Percentiles rank a stretch among this genome's conserved stretches.
Evolutionary conservation across 2,113 vertebrate species (phyloP).

Genomic region (Triplophysa siluroides): DNA sequence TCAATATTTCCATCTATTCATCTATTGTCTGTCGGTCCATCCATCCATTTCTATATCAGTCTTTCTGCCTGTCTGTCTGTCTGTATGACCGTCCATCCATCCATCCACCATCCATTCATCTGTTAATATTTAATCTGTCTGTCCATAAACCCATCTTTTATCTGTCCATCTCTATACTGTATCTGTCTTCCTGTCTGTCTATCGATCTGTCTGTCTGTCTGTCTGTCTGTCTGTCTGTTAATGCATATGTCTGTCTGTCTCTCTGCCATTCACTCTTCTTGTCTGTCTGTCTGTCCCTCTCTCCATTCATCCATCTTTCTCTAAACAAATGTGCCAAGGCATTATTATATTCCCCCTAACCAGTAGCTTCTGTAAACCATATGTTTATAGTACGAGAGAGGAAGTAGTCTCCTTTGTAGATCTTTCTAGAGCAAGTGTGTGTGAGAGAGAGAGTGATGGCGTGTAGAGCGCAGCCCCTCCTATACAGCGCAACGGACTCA

Average conservation of each 20-base stretch:
- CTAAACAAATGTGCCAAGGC: not conserved
- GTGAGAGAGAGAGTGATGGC: not conserved
- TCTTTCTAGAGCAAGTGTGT: not conserved
- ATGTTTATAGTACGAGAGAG: not conserved
- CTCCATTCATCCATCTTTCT: not conserved
- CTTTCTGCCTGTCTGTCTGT: too few species aligned
- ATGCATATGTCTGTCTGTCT: not conserved
- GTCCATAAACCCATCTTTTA: not conserved
- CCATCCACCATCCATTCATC: too few species aligned
- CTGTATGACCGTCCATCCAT: not conserved
- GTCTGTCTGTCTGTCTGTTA: not conserved
- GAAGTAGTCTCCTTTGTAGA: not conserved
- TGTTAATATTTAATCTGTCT: not conserved
- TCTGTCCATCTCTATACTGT: not conserved
- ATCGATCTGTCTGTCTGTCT: not conserved
- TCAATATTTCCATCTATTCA: not conserved
- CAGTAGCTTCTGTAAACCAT: not conserved
- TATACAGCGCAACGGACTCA: slow-evolving; percentile 49
- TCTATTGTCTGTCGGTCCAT: not conserved
- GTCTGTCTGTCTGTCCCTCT: not conserved
- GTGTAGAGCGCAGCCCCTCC: slow-evolving; percentile 14
- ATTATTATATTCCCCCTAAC: not conserved
- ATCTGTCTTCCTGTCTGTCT: not conserved
- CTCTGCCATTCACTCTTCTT: not conserved
- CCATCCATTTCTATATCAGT: not conserved